Evolutionary conservation across 2,888 invertebrate species (phyloP).

Genomic region (Anorthoa munda): DNA sequence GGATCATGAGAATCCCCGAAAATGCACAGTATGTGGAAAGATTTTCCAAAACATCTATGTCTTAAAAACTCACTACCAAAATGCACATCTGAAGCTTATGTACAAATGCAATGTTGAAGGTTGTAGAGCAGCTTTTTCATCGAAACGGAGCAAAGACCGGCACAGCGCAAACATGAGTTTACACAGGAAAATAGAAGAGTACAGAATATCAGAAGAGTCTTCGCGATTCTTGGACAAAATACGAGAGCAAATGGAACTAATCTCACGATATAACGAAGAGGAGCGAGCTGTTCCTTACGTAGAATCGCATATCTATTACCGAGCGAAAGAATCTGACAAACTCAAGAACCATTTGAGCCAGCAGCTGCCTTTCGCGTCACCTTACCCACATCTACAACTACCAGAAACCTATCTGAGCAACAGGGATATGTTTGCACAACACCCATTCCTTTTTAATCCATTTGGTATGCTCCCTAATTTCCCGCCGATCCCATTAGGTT

Average conservation of each 20-base stretch:
- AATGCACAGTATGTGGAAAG: slow-evolving; percentile 98
- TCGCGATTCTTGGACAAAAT: slow-evolving; percentile 90
- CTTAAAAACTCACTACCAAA: slow-evolving; percentile 98
- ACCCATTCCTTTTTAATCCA: slow-evolving; percentile 87
- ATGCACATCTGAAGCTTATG: slow-evolving; percentile 98
- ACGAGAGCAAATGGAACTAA: slow-evolving; percentile 94
- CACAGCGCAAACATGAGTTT: slow-evolving; percentile 98
- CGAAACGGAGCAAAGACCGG: slow-evolving; percentile 97
- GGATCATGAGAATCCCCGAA: slow-evolving; percentile 97
- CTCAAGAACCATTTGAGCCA: slow-evolving; percentile 78
- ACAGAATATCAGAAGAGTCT: slow-evolving; percentile 82
- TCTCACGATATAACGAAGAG: slow-evolving; percentile 95
- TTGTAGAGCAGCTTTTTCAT: slow-evolving; percentile 98
- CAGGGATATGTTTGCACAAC: slow-evolving; percentile 85
- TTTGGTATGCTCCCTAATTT: slow-evolving; percentile 89
- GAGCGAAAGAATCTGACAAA: slow-evolving; percentile 84
- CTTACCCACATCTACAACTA: slow-evolving; percentile 82
- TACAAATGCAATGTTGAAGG: slow-evolving; percentile 98
- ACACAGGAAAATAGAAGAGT: slow-evolving; percentile 95
- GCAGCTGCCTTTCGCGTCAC: slow-evolving; percentile 78
- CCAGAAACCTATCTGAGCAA: slow-evolving; percentile 85
- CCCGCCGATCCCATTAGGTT: slow-evolving; percentile 86
- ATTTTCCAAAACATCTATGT: slow-evolving; percentile 98
- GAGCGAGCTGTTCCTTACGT: slow-evolving; percentile 91
- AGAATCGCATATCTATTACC: slow-evolving; percentile 88